These are phyloP conservation scores for Zoanthus gigantus DNA, from an alignment of 92 coral and sea anemone genomes.

Conservation along the genomic window DNA sequence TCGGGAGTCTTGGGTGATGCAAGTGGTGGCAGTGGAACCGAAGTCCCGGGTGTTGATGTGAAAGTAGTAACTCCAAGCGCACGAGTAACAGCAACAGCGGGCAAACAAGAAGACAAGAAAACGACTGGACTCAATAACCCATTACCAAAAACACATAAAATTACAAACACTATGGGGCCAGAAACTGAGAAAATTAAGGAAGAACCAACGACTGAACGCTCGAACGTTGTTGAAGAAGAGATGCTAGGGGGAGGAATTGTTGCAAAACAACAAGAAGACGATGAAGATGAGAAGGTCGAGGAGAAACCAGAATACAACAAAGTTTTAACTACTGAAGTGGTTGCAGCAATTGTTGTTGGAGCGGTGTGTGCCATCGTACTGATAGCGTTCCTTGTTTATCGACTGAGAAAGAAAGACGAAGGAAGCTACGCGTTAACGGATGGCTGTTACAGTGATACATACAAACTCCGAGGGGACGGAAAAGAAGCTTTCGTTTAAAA, in stretches of 20 bases:
- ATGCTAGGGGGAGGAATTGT: neutral
- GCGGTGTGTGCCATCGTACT: slow-evolving; percentile 94
- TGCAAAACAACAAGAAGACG: neutral
- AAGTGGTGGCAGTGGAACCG: slow-evolving; percentile 70
- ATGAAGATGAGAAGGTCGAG: slow-evolving; percentile 24
- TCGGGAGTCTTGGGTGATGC: slow-evolving; percentile 60
- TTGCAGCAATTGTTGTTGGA: slow-evolving; percentile 95
- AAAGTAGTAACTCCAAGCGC: slow-evolving; percentile 1
- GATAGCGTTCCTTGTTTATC: slow-evolving; percentile 95
- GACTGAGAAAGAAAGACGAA: slow-evolving; percentile 94
- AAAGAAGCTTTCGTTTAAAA: slow-evolving; percentile 94
- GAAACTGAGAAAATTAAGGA: neutral
- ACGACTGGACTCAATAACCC: neutral
- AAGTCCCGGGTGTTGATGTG: slow-evolving; percentile 16
- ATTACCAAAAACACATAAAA: slow-evolving; percentile 4
- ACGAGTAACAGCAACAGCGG: slow-evolving; percentile 10
- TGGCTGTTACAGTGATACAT: slow-evolving; percentile 71
- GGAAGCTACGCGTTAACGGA: slow-evolving; percentile 93
- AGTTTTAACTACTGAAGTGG: slow-evolving; percentile 90
- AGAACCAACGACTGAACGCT: slow-evolving; percentile 22
- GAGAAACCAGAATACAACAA: slow-evolving; percentile 19
- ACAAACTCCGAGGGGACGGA: slow-evolving; percentile 86
- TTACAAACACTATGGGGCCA: neutral
- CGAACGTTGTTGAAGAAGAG: neutral
- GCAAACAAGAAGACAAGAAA: neutral